Percentiles rank a stretch among this genome's conserved stretches.
phyloP scores from a whole-genome alignment of 2,797 vertebrate genomes.

The Amniataba percoides region DNA sequence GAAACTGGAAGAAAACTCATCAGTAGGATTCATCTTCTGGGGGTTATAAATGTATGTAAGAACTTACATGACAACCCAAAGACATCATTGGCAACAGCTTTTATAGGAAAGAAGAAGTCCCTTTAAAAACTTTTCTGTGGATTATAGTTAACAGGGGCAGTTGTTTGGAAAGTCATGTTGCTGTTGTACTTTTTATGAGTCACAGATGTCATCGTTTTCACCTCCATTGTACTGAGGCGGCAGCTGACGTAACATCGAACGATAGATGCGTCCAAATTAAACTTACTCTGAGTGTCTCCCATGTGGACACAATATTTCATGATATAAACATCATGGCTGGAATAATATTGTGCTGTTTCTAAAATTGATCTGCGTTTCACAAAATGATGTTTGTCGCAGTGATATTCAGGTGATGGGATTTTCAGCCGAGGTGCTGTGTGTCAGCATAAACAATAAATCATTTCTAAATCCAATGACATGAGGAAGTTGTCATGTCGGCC shows the following conservation, averaged over 20 bases:
- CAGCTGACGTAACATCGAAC: neutral
- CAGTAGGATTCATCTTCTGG: neutral
- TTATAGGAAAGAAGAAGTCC: neutral
- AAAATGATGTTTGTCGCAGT: neutral
- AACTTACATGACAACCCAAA: no score
- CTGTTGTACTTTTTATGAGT: constrained; percentile 5
- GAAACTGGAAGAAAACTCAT: neutral
- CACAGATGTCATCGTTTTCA: neutral
- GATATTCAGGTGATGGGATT: neutral
- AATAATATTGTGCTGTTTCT: neutral
- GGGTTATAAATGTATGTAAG: neutral
- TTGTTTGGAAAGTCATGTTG: neutral
- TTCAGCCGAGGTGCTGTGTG: neutral
- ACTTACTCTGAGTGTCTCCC: no score
- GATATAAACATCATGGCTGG: neutral
- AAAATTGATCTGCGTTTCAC: neutral
- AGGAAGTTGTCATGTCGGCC: constrained; percentile 22
- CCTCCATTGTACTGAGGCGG: neutral
- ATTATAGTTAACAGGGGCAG: neutral
- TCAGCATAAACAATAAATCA: constrained; percentile 20
- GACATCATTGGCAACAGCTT: neutral
- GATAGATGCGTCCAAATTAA: neutral
- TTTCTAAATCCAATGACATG: constrained; percentile 3
- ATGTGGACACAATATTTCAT: no score
- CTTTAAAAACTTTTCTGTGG: constrained; percentile 7